Evolutionary conservation across 2,113 vertebrate genomes (phyloP).

Genomic region (Dinomys branickii): DNA sequence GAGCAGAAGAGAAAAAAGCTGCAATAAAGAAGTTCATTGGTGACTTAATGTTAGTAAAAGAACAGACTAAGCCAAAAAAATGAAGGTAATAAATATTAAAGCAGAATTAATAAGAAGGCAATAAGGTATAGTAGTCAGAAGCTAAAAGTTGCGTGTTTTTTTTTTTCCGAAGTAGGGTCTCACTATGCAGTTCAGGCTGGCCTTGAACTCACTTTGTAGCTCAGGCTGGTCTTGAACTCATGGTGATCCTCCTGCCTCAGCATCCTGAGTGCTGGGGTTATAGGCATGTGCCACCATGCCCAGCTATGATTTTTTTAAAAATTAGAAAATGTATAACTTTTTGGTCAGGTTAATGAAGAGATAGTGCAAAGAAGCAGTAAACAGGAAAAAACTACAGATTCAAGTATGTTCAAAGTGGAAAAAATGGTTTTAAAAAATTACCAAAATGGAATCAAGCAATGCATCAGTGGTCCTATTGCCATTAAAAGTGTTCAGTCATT

Average conservation of each 20-base stretch:
- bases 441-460: not conserved
- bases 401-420: slow-evolving; percentile 17
- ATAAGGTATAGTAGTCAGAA: slow-evolving; percentile 9
- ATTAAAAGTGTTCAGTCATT: slow-evolving; percentile 5
- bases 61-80: not conserved
- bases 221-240: too few species aligned
- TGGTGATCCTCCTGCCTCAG: too few species aligned
- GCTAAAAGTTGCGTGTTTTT: not conserved
- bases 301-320: not conserved
- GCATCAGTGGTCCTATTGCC: not conserved
- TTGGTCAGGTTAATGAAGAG: not conserved
- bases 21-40: not conserved
- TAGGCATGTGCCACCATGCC: too few species aligned
- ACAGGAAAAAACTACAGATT: not conserved
- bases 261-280: too few species aligned
- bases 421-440: slow-evolving; percentile 8
- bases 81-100: slow-evolving; percentile 40
- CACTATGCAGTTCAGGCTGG: too few species aligned
- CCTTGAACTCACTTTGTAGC: too few species aligned
- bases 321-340: slow-evolving; percentile 18
- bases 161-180: too few species aligned
- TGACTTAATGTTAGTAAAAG: slow-evolving; percentile 21
- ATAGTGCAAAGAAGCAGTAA: not conserved
- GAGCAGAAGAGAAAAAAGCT: not conserved
- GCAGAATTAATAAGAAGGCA: slow-evolving; percentile 8